phyloP scores from a whole-genome alignment of 2,797 vertebrate species.

The Ptychadena robeensis region DNA sequence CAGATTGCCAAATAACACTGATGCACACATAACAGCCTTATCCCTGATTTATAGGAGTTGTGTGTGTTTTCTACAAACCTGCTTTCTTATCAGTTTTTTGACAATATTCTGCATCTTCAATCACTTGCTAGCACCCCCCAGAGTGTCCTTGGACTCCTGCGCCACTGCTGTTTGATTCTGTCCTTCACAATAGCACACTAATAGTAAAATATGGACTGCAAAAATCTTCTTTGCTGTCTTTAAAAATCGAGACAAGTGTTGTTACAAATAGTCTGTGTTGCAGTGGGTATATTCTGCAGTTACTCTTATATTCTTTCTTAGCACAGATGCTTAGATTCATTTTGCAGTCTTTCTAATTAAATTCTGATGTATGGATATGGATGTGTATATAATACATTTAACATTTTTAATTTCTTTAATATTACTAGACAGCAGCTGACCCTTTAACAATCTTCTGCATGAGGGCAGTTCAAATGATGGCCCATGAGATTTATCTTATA shows the following conservation, averaged over 20 bases:
- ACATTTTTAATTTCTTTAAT: too few species aligned
- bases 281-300: neutral
- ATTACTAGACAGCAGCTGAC: too few species aligned
- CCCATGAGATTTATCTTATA: too few species aligned
- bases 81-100: constrained; percentile 50
- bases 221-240: neutral
- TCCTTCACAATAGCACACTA: constrained; percentile 19
- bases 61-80: constrained; percentile 34
- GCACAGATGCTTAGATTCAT: neutral
- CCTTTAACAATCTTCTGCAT: too few species aligned
- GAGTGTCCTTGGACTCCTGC: constrained; percentile 37
- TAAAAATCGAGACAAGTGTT: neutral
- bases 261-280: neutral
- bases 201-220: constrained; percentile 18
- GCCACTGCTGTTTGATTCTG: constrained; percentile 31
- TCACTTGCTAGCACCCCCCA: constrained; percentile 52
- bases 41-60: constrained; percentile 47
- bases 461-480: too few species aligned
- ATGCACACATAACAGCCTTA: too few species aligned
- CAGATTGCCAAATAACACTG: constrained; percentile 22
- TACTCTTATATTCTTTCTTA: neutral
- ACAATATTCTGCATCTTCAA: constrained; percentile 53
- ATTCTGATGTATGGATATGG: neutral
- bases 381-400: neutral
- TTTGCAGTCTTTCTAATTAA: neutral